A percentile compares a stretch with the other conserved stretches of the same genome.
Conservation (phyloP, 2,797 vertebrate genomes). For the Rhynchonycteris naso region DNA sequence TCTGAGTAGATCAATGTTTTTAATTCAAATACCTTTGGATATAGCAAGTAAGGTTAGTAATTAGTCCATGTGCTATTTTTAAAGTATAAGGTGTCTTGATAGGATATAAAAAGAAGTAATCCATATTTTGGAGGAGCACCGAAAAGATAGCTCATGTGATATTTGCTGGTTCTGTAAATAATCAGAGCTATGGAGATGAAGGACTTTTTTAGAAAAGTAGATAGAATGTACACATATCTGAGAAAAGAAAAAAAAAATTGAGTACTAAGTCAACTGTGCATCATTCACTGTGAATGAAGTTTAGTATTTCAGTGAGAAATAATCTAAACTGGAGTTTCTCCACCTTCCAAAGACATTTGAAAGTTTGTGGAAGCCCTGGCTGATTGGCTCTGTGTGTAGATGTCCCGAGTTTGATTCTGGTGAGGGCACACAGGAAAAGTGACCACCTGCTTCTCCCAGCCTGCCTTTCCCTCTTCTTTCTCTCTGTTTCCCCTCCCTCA, state of each 20-base stretch:
- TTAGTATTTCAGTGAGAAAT: background rate
- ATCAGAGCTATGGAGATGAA: background rate
- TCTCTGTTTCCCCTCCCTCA: no score
- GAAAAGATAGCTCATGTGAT: background rate
- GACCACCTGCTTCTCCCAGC: no score
- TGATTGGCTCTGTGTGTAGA: no score
- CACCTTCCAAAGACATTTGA: background rate
- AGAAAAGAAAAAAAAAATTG: background rate
- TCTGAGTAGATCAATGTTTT: conserved; percentile 10
- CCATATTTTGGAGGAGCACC: background rate
- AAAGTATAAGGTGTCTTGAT: background rate
- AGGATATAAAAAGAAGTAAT: background rate
- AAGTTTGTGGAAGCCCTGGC: background rate
- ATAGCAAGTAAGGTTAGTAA: background rate
- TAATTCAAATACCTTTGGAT: conserved; percentile 14
- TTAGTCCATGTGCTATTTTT: background rate
- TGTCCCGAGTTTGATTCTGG: no score
- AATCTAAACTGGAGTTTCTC: background rate
- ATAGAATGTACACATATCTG: background rate
- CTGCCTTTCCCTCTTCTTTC: no score
- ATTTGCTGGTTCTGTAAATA: background rate
- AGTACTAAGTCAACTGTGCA: background rate
- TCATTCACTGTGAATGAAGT: background rate
- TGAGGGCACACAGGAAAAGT: no score
- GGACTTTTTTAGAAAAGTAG: background rate